Conservation (phyloP, 2,113 vertebrate species). For the Protobothrops flavoviridis region DNA sequence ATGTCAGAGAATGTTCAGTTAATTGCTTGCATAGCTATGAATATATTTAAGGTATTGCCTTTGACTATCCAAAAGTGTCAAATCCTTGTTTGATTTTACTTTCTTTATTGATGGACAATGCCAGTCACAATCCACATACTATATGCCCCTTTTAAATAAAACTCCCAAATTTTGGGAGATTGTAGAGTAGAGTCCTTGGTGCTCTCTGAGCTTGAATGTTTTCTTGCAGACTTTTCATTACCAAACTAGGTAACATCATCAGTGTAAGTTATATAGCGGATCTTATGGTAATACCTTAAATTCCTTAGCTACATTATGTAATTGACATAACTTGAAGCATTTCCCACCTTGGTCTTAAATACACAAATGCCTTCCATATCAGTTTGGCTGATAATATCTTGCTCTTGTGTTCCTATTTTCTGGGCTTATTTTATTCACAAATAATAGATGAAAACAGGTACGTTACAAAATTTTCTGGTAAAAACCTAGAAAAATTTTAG, state of each 20-base stretch:
- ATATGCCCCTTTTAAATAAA: not conserved
- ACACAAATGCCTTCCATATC: not conserved
- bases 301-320: slow-evolving; percentile 11
- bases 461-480: not conserved
- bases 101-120: not conserved
- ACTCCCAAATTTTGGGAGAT: not conserved
- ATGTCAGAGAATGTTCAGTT: not conserved
- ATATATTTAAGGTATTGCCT: not conserved
- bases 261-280: not conserved
- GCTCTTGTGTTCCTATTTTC: not conserved
- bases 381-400: not conserved
- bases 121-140: not conserved
- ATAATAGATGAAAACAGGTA: not conserved
- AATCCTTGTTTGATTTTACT: not conserved
- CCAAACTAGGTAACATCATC: not conserved
- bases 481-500: not conserved
- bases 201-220: not conserved
- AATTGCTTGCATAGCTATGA: not conserved
- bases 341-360: not conserved
- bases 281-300: not conserved
- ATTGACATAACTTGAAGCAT: not conserved
- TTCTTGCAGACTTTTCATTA: not conserved
- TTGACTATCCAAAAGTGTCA: not conserved
- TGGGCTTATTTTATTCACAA: not conserved
- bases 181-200: not conserved